These are phyloP conservation scores for Synaphobranchus kaupii DNA, from an alignment of 2,797 vertebrate species.

Conservation along the genomic window DNA sequence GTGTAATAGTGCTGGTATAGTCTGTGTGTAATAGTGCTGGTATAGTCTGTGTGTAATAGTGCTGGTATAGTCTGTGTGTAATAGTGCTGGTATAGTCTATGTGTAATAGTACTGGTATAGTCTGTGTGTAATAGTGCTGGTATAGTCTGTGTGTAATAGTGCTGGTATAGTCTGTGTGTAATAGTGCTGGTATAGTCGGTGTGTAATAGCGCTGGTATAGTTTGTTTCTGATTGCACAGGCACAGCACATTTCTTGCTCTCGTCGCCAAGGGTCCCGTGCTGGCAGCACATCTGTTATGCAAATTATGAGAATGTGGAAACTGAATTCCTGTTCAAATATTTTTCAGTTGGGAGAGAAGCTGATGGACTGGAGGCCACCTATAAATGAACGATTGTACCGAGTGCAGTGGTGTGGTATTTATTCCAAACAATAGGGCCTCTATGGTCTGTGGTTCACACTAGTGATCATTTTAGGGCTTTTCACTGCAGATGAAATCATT, in stretches of 20 bases:
- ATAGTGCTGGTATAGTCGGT: background rate
- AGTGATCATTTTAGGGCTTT: background rate
- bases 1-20: background rate
- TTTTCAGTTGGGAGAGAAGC: slow-evolving; percentile 58
- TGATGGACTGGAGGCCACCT: slow-evolving; percentile 51
- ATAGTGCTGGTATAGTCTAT: background rate
- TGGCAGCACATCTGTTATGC: slow-evolving; percentile 70
- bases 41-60: background rate
- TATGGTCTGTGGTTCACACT: background rate
- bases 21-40: background rate
- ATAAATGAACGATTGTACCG: slow-evolving; percentile 49
- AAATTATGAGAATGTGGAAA: slow-evolving; percentile 62
- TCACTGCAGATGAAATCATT: background rate
- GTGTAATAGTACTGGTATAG: background rate
- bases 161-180: background rate
- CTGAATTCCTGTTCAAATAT: slow-evolving; percentile 66
- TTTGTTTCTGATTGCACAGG: background rate
- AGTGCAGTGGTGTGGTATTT: slow-evolving; percentile 58
- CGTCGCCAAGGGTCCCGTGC: slow-evolving; percentile 63
- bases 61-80: background rate
- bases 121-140: background rate
- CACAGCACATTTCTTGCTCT: slow-evolving; percentile 42
- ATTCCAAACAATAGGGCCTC: background rate
- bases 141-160: background rate
- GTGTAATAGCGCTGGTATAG: background rate